Conservation (phyloP, 1,140 invertebrate genomes). For the Formica selysi region DNA sequence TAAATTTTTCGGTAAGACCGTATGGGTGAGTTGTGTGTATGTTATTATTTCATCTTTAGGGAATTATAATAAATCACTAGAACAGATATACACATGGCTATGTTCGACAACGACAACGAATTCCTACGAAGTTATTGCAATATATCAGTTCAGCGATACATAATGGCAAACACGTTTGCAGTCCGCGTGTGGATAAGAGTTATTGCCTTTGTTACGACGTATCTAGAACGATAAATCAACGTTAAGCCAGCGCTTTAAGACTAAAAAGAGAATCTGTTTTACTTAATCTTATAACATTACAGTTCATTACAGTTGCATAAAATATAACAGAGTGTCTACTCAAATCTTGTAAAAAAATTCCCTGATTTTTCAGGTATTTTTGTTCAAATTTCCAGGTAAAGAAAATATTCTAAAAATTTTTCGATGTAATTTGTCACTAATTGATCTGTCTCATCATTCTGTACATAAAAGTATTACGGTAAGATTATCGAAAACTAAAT, state of each 20-base stretch:
- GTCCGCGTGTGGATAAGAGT: slow-evolving; percentile 15
- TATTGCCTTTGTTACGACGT: slow-evolving; percentile 11
- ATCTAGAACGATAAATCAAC: slow-evolving; percentile 23
- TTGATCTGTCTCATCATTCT: too few relatives aligned
- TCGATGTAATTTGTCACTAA: too few relatives aligned
- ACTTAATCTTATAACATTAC: not conserved
- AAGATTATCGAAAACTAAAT: too few relatives aligned
- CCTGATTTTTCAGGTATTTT: too few relatives aligned
- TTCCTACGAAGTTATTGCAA: slow-evolving; percentile 36
- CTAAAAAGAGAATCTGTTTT: not conserved
- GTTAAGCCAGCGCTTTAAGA: not conserved
- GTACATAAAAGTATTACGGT: too few relatives aligned
- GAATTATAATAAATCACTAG: slow-evolving; percentile 18
- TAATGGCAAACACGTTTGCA: not conserved
- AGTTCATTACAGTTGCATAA: slow-evolving; percentile 8
- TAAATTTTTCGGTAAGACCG: slow-evolving; percentile 23
- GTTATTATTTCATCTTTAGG: slow-evolving; percentile 5
- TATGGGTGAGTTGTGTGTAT: too few relatives aligned
- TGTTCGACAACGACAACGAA: not conserved
- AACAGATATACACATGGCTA: not conserved
- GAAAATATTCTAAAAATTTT: too few relatives aligned
- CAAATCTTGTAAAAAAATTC: too few relatives aligned
- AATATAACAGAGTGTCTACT: not conserved
- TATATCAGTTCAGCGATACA: slow-evolving; percentile 39
- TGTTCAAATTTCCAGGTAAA: too few relatives aligned